Evolutionary conservation across 2,113 vertebrate genomes (phyloP).

Genomic region (Athene noctua): DNA sequence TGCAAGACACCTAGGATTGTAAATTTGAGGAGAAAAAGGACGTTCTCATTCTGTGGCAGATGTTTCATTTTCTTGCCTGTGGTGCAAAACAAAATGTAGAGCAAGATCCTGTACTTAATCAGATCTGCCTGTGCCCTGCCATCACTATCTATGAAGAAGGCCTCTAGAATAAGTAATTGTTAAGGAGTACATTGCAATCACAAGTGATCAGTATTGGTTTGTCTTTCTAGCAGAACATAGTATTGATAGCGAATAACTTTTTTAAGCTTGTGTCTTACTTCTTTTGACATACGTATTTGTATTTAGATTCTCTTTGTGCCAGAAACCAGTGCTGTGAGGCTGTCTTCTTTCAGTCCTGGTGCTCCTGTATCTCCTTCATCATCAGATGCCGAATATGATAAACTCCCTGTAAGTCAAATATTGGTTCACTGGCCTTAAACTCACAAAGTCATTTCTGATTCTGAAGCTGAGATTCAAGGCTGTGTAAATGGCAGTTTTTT

Average conservation of each 20-base stretch:
- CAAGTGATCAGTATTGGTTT: not conserved
- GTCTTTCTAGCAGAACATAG: not conserved
- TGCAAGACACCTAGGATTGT: not conserved
- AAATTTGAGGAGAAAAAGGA: not conserved
- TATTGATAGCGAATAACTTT: not conserved
- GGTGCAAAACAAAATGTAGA: not conserved
- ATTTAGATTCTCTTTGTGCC: conserved; percentile 92
- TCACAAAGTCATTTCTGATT: not conserved
- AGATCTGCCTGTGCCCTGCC: not conserved
- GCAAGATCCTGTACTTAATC: not conserved
- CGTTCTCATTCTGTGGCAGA: not conserved
- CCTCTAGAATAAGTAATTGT: not conserved
- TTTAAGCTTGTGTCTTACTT: not conserved
- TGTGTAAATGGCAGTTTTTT: not conserved
- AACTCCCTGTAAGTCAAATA: conserved; percentile 79
- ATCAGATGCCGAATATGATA: conserved; percentile 82
- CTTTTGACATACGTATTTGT: not conserved
- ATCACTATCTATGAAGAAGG: not conserved
- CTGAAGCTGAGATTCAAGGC: not conserved
- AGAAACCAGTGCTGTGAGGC: conserved; percentile 69
- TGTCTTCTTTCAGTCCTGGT: conserved; percentile 64
- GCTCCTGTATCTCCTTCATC: conserved; percentile 72
- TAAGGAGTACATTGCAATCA: not conserved
- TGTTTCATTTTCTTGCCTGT: not conserved
- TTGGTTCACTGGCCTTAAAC: not conserved